These are phyloP conservation scores for Hippasteria phrygiana DNA, from an alignment of 53 echinoderm and acorn worm genomes.

Conservation along the genomic window DNA sequence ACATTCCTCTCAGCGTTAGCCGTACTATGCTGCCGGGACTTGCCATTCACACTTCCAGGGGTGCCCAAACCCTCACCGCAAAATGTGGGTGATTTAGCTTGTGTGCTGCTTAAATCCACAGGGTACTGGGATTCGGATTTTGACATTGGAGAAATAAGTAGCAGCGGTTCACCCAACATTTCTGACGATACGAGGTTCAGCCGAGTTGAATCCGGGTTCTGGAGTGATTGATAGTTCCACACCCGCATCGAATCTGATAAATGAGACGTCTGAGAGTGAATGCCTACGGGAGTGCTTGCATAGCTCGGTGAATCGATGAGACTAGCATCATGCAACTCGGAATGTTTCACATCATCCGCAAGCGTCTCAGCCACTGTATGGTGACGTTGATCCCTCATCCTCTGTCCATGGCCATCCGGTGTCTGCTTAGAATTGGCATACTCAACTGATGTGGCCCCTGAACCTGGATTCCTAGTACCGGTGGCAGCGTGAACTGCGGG, in stretches of 20 bases:
- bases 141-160: conserved; percentile 32
- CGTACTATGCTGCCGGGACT: not conserved
- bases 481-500: conserved; percentile 2
- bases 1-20: not conserved
- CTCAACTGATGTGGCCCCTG: not conserved
- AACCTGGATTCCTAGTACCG: not conserved
- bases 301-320: conserved; percentile 22
- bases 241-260: not conserved
- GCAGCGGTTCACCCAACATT: not conserved
- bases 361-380: conserved; percentile 52
- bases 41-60: conserved; percentile 3
- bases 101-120: conserved; percentile 71
- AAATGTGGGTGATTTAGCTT: conserved; percentile 86
- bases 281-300: conserved; percentile 55
- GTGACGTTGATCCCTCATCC: not conserved
- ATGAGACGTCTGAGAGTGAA: not conserved
- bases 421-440: not conserved
- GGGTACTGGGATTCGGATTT: conserved; percentile 73
- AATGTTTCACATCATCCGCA: not conserved
- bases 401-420: not conserved
- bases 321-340: not conserved
- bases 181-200: not conserved
- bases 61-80: conserved; percentile 35
- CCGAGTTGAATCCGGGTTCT: not conserved
- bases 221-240: not conserved